phyloP scores from a whole-genome alignment of 35 echinoderm and acorn worm genomes.

The Amphiura filiformis region DNA sequence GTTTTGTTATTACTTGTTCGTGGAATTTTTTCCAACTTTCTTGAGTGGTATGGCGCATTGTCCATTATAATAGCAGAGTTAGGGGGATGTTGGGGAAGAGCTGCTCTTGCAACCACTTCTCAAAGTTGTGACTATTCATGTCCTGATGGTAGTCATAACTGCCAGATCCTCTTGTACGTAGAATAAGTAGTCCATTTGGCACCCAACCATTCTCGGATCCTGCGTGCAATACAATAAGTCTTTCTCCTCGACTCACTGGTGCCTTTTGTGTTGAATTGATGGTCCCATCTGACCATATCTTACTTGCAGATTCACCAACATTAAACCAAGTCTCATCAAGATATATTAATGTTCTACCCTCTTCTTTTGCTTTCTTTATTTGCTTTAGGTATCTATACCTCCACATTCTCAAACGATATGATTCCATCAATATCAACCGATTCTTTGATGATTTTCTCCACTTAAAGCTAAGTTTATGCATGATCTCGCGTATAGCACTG shows the following conservation, averaged over 20 bases:
- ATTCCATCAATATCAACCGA: not conserved
- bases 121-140: not conserved
- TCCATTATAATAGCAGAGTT: not conserved
- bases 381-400: not conserved
- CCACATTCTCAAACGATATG: not conserved
- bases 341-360: not conserved
- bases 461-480: not conserved
- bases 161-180: not conserved
- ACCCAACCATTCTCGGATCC: not conserved
- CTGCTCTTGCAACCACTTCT: not conserved
- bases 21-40: not conserved
- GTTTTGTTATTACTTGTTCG: not conserved
- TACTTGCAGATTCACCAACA: not conserved
- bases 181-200: not conserved
- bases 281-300: not conserved
- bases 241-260: not conserved
- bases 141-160: not conserved
- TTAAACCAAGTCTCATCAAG: not conserved
- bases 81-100: not conserved
- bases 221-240: not conserved
- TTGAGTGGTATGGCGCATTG: not conserved
- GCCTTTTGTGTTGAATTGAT: not conserved
- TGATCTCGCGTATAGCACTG: not conserved
- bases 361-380: not conserved
- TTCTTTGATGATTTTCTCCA: not conserved